Conservation (phyloP, 1,140 invertebrate genomes). For the Drosophila littoralis region DNA sequence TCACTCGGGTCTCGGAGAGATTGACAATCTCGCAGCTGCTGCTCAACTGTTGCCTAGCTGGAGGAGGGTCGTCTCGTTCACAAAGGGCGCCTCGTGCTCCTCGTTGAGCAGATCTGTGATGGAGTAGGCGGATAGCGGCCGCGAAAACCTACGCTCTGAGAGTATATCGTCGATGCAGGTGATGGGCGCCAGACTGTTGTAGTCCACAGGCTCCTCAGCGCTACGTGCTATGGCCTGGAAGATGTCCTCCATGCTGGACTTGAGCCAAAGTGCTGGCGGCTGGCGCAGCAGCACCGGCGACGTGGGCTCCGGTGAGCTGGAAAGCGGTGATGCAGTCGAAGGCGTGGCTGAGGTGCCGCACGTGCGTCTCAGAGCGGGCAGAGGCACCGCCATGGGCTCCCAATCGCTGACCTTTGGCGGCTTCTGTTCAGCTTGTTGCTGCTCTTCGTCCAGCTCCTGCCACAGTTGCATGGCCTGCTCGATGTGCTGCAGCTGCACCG, state of each 20-base stretch:
- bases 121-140: constrained; percentile 77
- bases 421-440: constrained; percentile 32
- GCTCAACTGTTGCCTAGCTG: constrained; percentile 54
- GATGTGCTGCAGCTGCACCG: constrained; percentile 71
- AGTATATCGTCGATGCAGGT: constrained; percentile 81
- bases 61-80: constrained; percentile 61
- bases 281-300: constrained; percentile 62
- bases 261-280: constrained; percentile 61
- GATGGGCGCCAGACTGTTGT: constrained; percentile 64
- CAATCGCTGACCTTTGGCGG: constrained; percentile 45
- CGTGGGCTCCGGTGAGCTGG: constrained; percentile 61
- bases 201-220: constrained; percentile 61
- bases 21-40: neutral
- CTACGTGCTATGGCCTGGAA: constrained; percentile 75
- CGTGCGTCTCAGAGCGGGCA: constrained; percentile 34
- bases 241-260: constrained; percentile 81
- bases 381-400: constrained; percentile 57
- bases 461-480: constrained; percentile 73
- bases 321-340: constrained; percentile 69
- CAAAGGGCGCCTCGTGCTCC: constrained; percentile 65
- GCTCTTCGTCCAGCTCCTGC: constrained; percentile 63
- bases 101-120: constrained; percentile 79
- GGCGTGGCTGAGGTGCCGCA: constrained; percentile 73
- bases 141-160: constrained; percentile 71
- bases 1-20: constrained; percentile 2